phyloP scores from a whole-genome alignment of 2,113 vertebrate species.

The Phrynosoma platyrhinos region DNA sequence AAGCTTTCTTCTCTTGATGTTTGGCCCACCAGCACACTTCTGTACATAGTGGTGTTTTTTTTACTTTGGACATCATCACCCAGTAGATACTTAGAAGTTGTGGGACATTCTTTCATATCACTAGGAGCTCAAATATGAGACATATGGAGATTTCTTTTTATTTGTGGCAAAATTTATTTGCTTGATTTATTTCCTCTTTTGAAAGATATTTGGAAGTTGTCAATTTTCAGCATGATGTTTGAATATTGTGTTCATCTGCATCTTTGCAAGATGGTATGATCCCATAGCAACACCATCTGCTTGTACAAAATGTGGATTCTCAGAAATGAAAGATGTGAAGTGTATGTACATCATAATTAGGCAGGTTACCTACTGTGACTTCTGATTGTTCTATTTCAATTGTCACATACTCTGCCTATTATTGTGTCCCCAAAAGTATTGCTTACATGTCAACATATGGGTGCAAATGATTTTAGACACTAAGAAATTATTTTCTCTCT shows the following conservation, averaged over 20 bases:
- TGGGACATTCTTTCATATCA: background rate
- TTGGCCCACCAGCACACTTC: background rate
- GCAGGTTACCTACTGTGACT: conserved; percentile 71
- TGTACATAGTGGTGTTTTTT: background rate
- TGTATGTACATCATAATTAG: conserved; percentile 76
- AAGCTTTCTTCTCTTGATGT: background rate
- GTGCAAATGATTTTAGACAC: conserved; percentile 60
- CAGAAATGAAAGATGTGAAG: conserved; percentile 67
- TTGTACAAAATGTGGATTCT: conserved; percentile 65
- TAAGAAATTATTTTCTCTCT: conserved; percentile 41
- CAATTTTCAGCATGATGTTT: conserved; percentile 64
- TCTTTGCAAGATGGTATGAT: conserved; percentile 67
- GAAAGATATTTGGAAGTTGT: conserved; percentile 62
- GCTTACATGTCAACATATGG: conserved; percentile 68
- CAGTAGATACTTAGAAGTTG: conserved; percentile 44
- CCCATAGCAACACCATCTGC: conserved; percentile 76
- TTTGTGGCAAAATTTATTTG: conserved; percentile 64
- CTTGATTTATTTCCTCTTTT: conserved; percentile 51
- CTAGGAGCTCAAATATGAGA: conserved; percentile 57
- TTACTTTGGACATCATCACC: conserved; percentile 16
- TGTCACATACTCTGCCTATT: conserved; percentile 49
- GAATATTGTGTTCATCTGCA: conserved; percentile 72
- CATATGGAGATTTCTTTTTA: conserved; percentile 59
- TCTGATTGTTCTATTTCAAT: conserved; percentile 64
- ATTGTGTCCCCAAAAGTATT: conserved; percentile 57